phyloP scores from a whole-genome alignment of 2,888 invertebrate species.

The Exephanes ischioxanthus region DNA sequence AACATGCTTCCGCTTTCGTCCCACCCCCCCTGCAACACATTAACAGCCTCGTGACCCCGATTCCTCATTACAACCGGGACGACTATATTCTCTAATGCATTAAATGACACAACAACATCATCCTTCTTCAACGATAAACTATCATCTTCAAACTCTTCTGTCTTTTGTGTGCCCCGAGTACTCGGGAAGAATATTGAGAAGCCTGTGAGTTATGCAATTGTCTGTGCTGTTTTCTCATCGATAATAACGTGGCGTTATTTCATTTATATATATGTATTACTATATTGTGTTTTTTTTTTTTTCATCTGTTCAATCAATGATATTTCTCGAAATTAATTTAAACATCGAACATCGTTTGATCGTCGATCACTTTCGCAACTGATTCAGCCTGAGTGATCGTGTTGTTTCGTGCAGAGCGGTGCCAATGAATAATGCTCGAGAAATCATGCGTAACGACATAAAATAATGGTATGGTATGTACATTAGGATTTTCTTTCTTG shows the following conservation, averaged over 20 bases:
- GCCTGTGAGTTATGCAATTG: conserved; percentile 45
- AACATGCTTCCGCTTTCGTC: conserved; percentile 85
- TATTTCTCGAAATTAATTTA: background rate
- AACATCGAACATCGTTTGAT: background rate
- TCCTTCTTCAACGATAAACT: conserved; percentile 37
- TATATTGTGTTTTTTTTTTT: background rate
- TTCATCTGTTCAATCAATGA: background rate
- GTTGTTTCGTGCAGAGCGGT: conserved; percentile 66
- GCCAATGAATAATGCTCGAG: conserved; percentile 66
- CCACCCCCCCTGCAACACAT: conserved; percentile 85
- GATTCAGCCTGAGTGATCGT: conserved; percentile 31
- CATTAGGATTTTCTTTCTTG: conserved; percentile 13
- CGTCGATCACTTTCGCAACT: conserved; percentile 36
- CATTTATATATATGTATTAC: background rate
- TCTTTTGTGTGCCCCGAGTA: conserved; percentile 22
- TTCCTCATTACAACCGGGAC: conserved; percentile 74
- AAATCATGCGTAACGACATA: conserved; percentile 67
- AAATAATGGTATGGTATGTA: conserved; percentile 50
- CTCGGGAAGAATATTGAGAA: conserved; percentile 37
- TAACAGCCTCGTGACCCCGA: conserved; percentile 84
- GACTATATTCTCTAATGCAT: conserved; percentile 53
- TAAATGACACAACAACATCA: conserved; percentile 40
- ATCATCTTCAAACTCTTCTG: background rate
- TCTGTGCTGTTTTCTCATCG: conserved; percentile 21
- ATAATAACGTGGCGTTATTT: background rate